phyloP scores from a whole-genome alignment of 2,888 invertebrate species.

The Creontiades dilutus region DNA sequence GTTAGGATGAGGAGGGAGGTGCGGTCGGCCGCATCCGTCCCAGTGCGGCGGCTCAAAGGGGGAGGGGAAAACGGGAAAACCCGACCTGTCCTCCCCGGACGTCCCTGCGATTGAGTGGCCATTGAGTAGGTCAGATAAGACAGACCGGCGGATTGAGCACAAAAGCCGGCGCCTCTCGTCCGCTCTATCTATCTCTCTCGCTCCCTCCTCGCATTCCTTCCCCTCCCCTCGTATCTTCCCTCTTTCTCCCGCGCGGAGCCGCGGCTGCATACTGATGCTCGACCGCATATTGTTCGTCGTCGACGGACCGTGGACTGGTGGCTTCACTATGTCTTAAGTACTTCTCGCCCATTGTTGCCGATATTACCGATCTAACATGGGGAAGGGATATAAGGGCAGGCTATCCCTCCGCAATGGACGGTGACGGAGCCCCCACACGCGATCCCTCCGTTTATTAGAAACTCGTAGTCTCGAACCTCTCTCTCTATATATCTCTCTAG shows the following conservation, averaged over 20 bases:
- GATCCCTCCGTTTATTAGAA: slow-evolving; percentile 35
- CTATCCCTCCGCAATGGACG: slow-evolving; percentile 31
- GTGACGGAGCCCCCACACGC: slow-evolving; percentile 16
- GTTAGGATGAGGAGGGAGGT: neutral
- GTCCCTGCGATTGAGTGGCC: slow-evolving; percentile 39
- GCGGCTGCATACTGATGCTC: neutral
- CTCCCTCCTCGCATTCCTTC: neutral
- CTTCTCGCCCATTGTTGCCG: slow-evolving; percentile 32
- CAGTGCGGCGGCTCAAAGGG: neutral
- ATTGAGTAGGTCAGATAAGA: slow-evolving; percentile 21
- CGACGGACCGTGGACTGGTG: neutral
- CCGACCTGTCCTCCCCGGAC: neutral
- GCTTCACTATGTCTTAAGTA: neutral
- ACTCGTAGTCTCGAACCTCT: slow-evolving; percentile 21
- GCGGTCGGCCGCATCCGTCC: slow-evolving; percentile 6
- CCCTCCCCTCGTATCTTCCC: neutral
- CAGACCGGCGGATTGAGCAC: neutral
- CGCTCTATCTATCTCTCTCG: neutral
- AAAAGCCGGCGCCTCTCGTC: neutral
- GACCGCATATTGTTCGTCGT: neutral
- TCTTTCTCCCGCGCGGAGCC: neutral
- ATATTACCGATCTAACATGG: slow-evolving; percentile 10
- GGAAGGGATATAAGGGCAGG: neutral
- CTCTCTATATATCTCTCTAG: slow-evolving; percentile 24
- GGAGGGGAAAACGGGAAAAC: neutral